Base-by-base conservation (phyloP, 2,113 vertebrate species). In the Hemichromis elongatus region DNA sequence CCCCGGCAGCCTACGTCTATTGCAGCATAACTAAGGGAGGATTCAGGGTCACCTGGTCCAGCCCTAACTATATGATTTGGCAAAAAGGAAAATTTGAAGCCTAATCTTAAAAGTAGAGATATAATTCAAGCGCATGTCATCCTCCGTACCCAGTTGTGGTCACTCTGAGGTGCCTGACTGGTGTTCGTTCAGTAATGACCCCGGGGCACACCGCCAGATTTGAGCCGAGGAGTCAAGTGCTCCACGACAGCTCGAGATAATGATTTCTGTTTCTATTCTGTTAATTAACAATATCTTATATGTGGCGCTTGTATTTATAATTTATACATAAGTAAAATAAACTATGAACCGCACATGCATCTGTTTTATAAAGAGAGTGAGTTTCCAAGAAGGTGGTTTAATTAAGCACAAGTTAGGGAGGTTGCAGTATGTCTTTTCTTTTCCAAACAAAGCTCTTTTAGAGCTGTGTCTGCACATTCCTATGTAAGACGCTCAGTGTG, bases 391-490 rank as follows among this genome's bases (percentile, higher is more conserved):
- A 30, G 79, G 59, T 80, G 80, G 37, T 83, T 70, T 90, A 79
- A 92, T 92, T 90, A 90, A 61, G 37, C 35, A 21, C 56, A 12
- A 21, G 33, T 16, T 5, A 33, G 77, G 91, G 90, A 91, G 88
- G 84, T 24, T 40, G 7, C 12, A 61, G 53, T 78, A 53, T 4
- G 47, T 84, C 5, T 18, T 83, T 14, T 42, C 18, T 16, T 82
- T 81, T 75, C 40, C 82, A 84, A 86, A 54, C 77, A 88, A 14
- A 83, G 77, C 80, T 45, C 50, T 86, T 88, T 21, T 18, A 59
- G 12, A 9, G n/a, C 81, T 82, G 87, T 82, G 52, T 90, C 30
- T 78, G 87, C 92, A 94, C 92, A 93, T 93, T 94, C 90, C 86
- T 33, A 4, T 1, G 52, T 4, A 52, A 75, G 50, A 79, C 55